phyloP scores from a whole-genome alignment of 2,797 vertebrate genomes.

The Gastrophryne carolinensis region DNA sequence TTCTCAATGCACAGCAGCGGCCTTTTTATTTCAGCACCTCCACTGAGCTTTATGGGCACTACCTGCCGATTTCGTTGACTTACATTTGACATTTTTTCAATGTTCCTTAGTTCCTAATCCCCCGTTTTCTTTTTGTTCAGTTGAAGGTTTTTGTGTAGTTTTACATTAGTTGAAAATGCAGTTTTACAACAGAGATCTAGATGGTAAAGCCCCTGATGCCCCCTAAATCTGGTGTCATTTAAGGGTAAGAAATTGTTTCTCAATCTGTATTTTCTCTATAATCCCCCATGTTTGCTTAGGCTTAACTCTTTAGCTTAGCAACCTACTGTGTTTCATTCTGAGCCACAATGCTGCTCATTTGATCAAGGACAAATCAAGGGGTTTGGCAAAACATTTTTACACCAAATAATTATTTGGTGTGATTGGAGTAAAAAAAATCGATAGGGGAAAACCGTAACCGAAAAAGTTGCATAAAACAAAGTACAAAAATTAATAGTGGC shows the following conservation, averaged over 20 bases:
- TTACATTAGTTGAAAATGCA: background rate
- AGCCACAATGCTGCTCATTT: background rate
- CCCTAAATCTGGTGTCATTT: background rate
- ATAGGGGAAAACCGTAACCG: no score
- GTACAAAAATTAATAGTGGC: no score
- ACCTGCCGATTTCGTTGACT: conserved; percentile 29
- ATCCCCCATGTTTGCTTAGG: no score
- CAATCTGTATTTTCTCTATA: background rate
- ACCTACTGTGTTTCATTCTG: background rate
- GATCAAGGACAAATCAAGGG: background rate
- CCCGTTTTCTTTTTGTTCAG: background rate
- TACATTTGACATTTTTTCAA: conserved; percentile 33
- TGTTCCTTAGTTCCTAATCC: conserved; percentile 21
- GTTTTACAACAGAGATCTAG: background rate
- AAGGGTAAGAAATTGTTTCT: background rate
- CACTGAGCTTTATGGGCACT: background rate
- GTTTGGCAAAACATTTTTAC: no score
- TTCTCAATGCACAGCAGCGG: conserved; percentile 2
- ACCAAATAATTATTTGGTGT: no score
- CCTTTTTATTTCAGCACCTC: conserved; percentile 15
- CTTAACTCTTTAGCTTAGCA: background rate
- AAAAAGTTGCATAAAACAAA: no score
- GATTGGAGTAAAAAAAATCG: no score
- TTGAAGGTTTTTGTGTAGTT: background rate
- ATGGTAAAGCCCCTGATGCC: background rate